phyloP scores from a whole-genome alignment of 2,888 invertebrate genomes.

The Nebria salina region DNA sequence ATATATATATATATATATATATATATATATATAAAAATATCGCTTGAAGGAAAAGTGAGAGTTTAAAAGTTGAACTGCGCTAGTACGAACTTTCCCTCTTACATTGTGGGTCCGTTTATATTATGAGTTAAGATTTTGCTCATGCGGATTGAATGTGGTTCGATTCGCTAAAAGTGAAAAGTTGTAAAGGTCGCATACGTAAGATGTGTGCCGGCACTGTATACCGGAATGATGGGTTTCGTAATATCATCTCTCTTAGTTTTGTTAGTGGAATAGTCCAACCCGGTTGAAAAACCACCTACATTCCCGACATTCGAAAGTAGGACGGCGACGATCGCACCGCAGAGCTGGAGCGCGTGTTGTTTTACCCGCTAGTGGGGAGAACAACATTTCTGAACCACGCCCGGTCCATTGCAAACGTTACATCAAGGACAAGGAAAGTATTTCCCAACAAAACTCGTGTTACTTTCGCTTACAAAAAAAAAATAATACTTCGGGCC shows the following conservation, averaged over 20 bases:
- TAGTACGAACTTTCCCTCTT: constrained; percentile 26
- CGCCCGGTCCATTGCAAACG: constrained; percentile 17
- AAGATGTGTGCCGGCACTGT: constrained; percentile 10
- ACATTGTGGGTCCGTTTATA: constrained; percentile 23
- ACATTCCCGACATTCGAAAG: constrained; percentile 54
- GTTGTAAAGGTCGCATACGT: constrained; percentile 48
- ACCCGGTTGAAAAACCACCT: constrained; percentile 43
- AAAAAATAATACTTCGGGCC: constrained; percentile 48
- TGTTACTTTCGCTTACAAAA: constrained; percentile 54
- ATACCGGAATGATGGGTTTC: constrained; percentile 18
- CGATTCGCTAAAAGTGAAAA: constrained; percentile 52
- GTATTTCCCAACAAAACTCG: constrained; percentile 55
- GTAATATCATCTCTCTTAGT: constrained; percentile 29
- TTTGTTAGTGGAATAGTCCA: constrained; percentile 32
- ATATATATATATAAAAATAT: constrained; percentile 13
- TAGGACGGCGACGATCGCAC: constrained; percentile 52
- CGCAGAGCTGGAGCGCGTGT: constrained; percentile 50
- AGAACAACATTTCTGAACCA: constrained; percentile 24
- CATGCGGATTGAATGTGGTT: not conserved
- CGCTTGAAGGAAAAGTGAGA: constrained; percentile 31
- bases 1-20: constrained; percentile 2
- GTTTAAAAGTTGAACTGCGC: constrained; percentile 11
- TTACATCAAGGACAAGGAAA: constrained; percentile 59
- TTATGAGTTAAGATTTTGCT: constrained; percentile 11
- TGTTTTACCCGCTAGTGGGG: constrained; percentile 6